phyloP scores from a whole-genome alignment of 2,888 invertebrate genomes.

The Apotomis turbidana region DNA sequence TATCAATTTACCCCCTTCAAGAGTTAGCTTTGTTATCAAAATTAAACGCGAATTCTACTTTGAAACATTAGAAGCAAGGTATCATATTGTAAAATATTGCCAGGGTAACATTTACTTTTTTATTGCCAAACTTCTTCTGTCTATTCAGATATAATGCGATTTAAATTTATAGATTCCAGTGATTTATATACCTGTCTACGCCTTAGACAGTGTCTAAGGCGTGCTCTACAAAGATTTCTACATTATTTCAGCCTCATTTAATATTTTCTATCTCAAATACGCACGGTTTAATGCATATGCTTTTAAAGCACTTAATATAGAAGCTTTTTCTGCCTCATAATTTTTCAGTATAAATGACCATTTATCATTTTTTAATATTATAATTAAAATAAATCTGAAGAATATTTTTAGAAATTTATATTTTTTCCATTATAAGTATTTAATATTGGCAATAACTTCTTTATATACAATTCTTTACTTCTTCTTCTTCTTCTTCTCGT shows the following conservation, averaged over 20 bases:
- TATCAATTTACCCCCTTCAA: conserved; percentile 38
- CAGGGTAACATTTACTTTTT: neutral
- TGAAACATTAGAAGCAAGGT: neutral
- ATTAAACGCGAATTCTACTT: conserved; percentile 4
- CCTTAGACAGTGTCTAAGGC: too few relatives aligned
- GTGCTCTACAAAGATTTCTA: conserved; percentile 1
- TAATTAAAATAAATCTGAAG: too few relatives aligned
- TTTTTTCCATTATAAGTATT: too few relatives aligned
- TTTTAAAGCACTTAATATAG: neutral
- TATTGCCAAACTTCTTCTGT: conserved; percentile 22
- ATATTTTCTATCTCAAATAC: neutral
- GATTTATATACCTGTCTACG: conserved; percentile 31
- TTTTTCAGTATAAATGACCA: neutral
- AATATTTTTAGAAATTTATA: too few relatives aligned
- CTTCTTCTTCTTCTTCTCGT: too few relatives aligned
- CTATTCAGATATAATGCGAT: conserved; percentile 30
- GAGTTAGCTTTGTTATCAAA: conserved; percentile 16
- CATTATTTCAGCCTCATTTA: conserved; percentile 26
- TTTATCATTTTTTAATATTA: neutral
- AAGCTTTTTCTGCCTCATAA: neutral
- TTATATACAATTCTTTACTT: too few relatives aligned
- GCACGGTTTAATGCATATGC: too few relatives aligned
- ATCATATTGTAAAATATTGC: neutral
- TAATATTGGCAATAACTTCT: too few relatives aligned
- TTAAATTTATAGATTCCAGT: conserved; percentile 18